These are phyloP conservation scores for Mus caroli DNA, from an alignment of 2,797 vertebrate species.

Conservation along the genomic window DNA sequence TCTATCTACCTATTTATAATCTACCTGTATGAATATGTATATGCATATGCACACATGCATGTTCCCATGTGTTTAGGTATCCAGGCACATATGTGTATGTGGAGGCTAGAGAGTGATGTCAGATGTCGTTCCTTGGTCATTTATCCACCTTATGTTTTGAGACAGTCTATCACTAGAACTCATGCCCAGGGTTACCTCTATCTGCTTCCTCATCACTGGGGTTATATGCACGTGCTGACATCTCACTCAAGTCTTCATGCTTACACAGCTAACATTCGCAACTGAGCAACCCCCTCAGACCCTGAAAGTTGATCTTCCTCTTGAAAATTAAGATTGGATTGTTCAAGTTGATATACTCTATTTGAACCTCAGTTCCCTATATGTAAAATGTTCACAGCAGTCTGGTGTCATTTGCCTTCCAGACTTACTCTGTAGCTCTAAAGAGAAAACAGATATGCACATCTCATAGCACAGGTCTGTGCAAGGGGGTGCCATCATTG, in stretches of 20 bases:
- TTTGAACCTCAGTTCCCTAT: not conserved
- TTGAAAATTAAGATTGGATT: constrained; percentile 21
- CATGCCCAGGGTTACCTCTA: not conserved
- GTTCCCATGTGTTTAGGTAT: not conserved
- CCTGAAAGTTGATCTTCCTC: not conserved
- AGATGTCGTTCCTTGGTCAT: not conserved
- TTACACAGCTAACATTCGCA: not conserved
- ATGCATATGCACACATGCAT: not conserved
- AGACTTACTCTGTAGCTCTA: not conserved
- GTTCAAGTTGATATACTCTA: not conserved
- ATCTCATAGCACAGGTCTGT: rapidly evolving
- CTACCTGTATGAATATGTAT: not conserved
- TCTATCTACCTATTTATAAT: not conserved
- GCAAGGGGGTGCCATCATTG: too few relatives aligned
- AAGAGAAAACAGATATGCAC: not conserved
- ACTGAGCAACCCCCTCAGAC: not conserved
- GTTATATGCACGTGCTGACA: not conserved
- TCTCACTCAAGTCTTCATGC: not conserved
- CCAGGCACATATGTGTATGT: not conserved
- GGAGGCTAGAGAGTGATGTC: not conserved
- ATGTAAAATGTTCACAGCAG: not conserved
- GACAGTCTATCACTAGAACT: not conserved
- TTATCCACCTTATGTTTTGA: not conserved
- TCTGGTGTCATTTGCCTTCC: not conserved
- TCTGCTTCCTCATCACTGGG: not conserved